A percentile compares a stretch with the other conserved stretches of the same genome.
Evolutionary conservation across 2,797 vertebrate genomes (phyloP).

Genomic region (Xiphorhynchus erythropygius): DNA sequence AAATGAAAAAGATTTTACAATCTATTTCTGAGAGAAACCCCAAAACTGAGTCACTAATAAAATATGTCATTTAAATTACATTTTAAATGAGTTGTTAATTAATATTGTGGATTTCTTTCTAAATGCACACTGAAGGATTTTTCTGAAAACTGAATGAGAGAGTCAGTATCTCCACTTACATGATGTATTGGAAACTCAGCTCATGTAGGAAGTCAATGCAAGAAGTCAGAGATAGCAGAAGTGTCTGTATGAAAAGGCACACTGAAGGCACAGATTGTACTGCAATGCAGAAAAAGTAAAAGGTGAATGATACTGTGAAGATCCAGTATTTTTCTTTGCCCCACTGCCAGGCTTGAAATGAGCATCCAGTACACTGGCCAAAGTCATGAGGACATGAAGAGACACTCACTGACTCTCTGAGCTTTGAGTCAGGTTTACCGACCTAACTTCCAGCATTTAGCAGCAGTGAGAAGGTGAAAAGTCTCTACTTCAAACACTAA

Average conservation of each 20-base stretch:
- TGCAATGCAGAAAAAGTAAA: not conserved
- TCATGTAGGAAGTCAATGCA: not conserved
- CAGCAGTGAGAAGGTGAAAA: not conserved
- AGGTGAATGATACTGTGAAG: not conserved
- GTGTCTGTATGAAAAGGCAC: not conserved
- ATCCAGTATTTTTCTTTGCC: not conserved
- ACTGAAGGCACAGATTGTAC: not conserved
- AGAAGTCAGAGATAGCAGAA: not conserved
- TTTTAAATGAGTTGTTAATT: conserved; percentile 37
- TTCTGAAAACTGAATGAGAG: not conserved
- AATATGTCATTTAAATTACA: not conserved
- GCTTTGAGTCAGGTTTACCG: not conserved
- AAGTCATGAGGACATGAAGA: not conserved
- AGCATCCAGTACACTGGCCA: not conserved
- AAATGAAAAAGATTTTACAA: conserved; percentile 16
- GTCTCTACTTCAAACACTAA: not conserved
- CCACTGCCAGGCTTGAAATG: not conserved
- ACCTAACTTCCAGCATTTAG: not conserved
- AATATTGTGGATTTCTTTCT: not conserved
- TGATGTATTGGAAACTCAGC: not conserved
- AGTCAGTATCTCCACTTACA: not conserved
- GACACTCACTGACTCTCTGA: not conserved
- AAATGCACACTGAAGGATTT: not conserved
- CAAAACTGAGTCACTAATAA: not conserved
- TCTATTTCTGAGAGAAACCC: not conserved